A percentile compares a stretch with the other conserved stretches of the same genome.
Evolutionary conservation across 2,797 vertebrate species (phyloP).

Genomic region (Phalloptychus januarius): DNA sequence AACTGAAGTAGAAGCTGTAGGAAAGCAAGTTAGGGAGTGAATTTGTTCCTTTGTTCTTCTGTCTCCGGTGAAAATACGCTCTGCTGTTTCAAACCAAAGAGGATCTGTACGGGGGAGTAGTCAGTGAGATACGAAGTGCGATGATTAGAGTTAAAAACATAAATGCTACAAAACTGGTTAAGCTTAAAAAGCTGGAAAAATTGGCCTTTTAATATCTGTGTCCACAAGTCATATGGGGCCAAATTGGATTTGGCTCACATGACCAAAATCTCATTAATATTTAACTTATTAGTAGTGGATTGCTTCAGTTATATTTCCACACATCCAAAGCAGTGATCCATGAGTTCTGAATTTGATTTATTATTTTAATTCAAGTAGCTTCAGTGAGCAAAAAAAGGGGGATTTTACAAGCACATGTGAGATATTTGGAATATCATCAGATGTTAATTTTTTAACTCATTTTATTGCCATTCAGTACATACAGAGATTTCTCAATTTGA

Average conservation of each 20-base stretch:
- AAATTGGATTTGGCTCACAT: conserved; percentile 79
- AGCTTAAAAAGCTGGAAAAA: conserved; percentile 65
- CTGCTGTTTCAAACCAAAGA: conserved; percentile 39
- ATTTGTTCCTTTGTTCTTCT: conserved; percentile 68
- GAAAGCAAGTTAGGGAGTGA: conserved; percentile 46
- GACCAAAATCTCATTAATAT: conserved; percentile 78
- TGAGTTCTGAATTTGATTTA: conserved; percentile 31
- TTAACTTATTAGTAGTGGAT: conserved; percentile 68
- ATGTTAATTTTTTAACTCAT: background rate
- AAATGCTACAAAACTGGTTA: conserved; percentile 51
- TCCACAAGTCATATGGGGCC: conserved; percentile 70
- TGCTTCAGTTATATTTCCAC: conserved; percentile 68
- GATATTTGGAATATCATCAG: background rate
- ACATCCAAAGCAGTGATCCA: conserved; percentile 54
- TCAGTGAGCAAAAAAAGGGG: background rate
- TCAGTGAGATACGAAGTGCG: conserved; percentile 49
- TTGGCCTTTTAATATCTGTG: conserved; percentile 75
- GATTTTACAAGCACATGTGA: background rate
- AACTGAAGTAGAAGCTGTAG: conserved; percentile 38
- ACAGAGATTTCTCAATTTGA: background rate
- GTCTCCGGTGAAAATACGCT: conserved; percentile 49
- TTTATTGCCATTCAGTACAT: background rate
- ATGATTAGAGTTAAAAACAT: conserved; percentile 66
- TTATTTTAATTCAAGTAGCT: conserved; percentile 35
- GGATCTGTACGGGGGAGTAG: conserved; percentile 30